Conservation (phyloP, 2,888 invertebrate species). For the Abscondita cerata region DNA sequence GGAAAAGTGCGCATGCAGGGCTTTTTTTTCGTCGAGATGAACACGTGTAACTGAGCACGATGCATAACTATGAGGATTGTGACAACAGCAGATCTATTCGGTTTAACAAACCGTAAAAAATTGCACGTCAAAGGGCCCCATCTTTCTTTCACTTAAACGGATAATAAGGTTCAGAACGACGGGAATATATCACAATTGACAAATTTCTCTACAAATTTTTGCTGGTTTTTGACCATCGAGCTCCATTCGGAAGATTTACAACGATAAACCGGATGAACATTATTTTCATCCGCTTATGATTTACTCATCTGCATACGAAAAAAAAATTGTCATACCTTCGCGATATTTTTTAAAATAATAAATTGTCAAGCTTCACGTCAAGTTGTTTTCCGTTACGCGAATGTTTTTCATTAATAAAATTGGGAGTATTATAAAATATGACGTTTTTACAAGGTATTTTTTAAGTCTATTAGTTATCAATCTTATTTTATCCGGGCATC, state of each 20-base stretch:
- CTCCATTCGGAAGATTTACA: constrained; percentile 30
- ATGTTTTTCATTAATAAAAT: not conserved
- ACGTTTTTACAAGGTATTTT: too few species aligned
- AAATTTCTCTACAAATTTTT: constrained; percentile 34
- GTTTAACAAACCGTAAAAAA: constrained; percentile 35
- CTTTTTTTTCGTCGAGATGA: too few species aligned
- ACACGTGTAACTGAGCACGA: not conserved
- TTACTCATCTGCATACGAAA: constrained; percentile 8
- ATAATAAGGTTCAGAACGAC: constrained; percentile 28
- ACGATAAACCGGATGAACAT: constrained; percentile 19
- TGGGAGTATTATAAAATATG: too few species aligned
- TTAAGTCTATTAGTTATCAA: constrained; percentile 20
- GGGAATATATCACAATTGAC: constrained; percentile 33
- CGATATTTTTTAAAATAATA: not conserved
- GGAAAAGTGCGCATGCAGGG: not conserved
- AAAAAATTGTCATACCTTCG: constrained; percentile 9
- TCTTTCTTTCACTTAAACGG: constrained; percentile 35
- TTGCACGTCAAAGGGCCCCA: constrained; percentile 32
- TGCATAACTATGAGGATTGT: constrained; percentile 15
- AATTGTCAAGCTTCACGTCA: not conserved
- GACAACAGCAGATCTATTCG: constrained; percentile 31
- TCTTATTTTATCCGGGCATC: constrained; percentile 19
- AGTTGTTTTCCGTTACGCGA: not conserved
- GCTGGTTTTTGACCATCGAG: constrained; percentile 31
- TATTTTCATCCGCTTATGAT: constrained; percentile 22